phyloP scores from a whole-genome alignment of 2,888 invertebrate species.

The Drosophila villosipedis region DNA sequence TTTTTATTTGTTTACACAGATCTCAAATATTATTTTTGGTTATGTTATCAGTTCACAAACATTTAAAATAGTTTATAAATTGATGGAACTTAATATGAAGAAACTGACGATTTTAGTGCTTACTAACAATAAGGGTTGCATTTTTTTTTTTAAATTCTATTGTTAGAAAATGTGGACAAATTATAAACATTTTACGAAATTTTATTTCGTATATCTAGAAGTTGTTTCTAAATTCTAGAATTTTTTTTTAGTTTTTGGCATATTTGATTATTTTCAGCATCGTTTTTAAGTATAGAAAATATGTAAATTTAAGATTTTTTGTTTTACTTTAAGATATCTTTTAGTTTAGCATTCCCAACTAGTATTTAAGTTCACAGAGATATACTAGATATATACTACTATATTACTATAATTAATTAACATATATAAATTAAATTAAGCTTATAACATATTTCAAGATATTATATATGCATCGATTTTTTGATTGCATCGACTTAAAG shows the following conservation, averaged over 20 bases:
- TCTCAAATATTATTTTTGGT: not conserved
- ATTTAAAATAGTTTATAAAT: not conserved
- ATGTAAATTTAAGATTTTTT: not conserved
- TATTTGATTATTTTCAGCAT: not conserved
- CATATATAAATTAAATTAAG: no score
- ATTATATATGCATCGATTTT: not conserved
- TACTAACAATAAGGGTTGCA: not conserved
- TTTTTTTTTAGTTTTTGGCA: not conserved
- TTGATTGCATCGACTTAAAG: not conserved
- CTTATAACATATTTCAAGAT: not conserved
- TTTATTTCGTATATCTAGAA: not conserved
- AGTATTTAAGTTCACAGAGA: not conserved
- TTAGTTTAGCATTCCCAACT: not conserved
- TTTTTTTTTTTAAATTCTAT: not conserved
- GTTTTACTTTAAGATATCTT: constrained; percentile 9
- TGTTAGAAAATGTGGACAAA: not conserved
- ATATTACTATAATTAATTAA: not conserved
- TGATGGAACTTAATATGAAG: not conserved
- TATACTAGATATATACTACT: not conserved
- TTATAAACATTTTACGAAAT: not conserved
- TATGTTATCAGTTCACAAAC: not conserved
- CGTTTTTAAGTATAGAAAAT: not conserved
- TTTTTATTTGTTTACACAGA: not conserved
- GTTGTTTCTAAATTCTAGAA: not conserved
- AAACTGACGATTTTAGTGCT: not conserved